phyloP scores from a whole-genome alignment of 2,888 invertebrate species.

The Metopia argyrocephala region DNA sequence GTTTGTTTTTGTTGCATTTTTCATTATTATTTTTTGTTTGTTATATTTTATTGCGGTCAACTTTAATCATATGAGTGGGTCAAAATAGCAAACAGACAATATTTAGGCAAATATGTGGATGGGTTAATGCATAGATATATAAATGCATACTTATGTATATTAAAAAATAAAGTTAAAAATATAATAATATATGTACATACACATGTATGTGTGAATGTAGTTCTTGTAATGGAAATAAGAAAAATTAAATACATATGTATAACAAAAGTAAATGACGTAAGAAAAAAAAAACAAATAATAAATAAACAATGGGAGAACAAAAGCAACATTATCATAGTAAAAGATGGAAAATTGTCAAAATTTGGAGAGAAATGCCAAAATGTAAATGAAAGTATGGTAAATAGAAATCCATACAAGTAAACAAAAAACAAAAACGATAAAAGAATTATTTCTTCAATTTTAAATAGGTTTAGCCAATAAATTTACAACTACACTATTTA shows the following conservation, averaged over 20 bases:
- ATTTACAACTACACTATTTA: too few relatives aligned
- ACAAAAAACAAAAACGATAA: neutral
- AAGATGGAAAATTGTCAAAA: constrained; percentile 48
- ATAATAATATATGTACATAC: too few relatives aligned
- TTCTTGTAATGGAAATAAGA: too few relatives aligned
- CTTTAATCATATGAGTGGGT: constrained; percentile 58
- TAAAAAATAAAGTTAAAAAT: constrained; percentile 29
- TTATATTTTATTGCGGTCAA: constrained; percentile 51
- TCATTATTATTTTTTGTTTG: constrained; percentile 37
- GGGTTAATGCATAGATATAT: too few relatives aligned
- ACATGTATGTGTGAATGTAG: too few relatives aligned
- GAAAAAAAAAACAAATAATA: constrained; percentile 24
- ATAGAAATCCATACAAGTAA: neutral
- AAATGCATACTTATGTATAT: too few relatives aligned
- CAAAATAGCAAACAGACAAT: constrained; percentile 40
- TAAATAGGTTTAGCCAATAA: too few relatives aligned
- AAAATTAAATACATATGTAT: constrained; percentile 1
- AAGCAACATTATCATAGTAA: constrained; percentile 25
- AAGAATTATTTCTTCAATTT: neutral
- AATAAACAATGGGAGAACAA: constrained; percentile 27
- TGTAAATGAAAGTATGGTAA: constrained; percentile 13
- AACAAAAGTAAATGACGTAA: constrained; percentile 24
- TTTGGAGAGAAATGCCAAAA: neutral
- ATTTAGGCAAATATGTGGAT: neutral
- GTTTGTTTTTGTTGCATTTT: constrained; percentile 27